Percentiles rank a stretch among this genome's conserved stretches.
Conservation (phyloP, 1,140 invertebrate species). For the Rhopalosiphum maidis region DNA sequence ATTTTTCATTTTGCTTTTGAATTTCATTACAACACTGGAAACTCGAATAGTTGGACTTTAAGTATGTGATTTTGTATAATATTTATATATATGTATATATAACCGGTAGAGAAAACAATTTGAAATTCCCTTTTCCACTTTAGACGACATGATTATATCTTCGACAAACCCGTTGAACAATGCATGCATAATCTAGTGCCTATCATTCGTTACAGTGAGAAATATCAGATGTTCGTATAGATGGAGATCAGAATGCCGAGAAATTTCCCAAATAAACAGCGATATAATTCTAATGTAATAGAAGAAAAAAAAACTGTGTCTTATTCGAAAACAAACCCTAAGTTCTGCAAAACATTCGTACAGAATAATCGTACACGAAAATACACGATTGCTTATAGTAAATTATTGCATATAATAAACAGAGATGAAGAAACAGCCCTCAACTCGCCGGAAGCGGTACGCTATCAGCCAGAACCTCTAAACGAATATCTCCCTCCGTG, state of each 20-base stretch:
- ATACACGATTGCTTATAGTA: slow-evolving; percentile 17
- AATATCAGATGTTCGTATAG: background rate
- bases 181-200: background rate
- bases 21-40: background rate
- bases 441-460: background rate
- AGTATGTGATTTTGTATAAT: background rate
- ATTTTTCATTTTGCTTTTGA: background rate
- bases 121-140: background rate
- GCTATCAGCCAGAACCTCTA: background rate
- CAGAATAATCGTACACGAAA: background rate
- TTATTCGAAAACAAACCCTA: background rate
- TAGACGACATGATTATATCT: background rate
- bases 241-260: background rate
- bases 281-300: background rate
- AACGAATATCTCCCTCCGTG: background rate
- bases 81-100: too few species aligned
- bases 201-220: background rate
- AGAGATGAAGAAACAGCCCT: background rate
- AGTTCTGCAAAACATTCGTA: background rate
- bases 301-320: background rate
- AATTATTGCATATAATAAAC: background rate
- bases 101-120: background rate
- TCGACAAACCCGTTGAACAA: background rate
- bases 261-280: background rate
- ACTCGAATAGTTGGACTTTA: background rate